A percentile compares a stretch with the other conserved stretches of the same genome.
These are phyloP conservation scores for Poeciliopsis retropinna DNA, from an alignment of 2,113 vertebrate genomes.

Conservation along the genomic window DNA sequence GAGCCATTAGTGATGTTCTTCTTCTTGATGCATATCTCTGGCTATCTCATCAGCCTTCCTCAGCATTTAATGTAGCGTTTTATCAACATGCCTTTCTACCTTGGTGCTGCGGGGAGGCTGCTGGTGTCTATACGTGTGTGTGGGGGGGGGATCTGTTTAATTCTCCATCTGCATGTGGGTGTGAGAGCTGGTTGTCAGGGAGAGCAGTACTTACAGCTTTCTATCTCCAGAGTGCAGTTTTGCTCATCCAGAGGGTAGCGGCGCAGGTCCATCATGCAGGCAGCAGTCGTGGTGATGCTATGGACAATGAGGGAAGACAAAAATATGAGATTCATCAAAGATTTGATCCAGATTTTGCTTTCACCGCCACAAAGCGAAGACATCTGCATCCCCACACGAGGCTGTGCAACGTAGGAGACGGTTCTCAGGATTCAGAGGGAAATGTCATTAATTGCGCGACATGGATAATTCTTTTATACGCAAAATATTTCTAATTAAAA, in stretches of 20 bases:
- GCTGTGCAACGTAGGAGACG: not conserved
- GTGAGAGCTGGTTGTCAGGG: constrained; percentile 67
- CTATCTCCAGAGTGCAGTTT: constrained; percentile 97
- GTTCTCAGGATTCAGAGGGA: not conserved
- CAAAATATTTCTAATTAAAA: not conserved
- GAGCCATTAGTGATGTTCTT: constrained; percentile 78
- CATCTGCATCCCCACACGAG: not conserved
- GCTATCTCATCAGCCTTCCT: constrained; percentile 74
- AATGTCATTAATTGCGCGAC: not conserved
- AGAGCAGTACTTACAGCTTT: constrained; percentile 92
- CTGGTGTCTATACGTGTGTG: constrained; percentile 14
- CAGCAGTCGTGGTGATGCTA: constrained; percentile 97
- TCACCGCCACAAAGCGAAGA: constrained; percentile 16
- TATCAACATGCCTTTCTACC: constrained; percentile 57
- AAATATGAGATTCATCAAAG: constrained; percentile 27
- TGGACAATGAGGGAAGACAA: constrained; percentile 51
- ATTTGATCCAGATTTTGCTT: constrained; percentile 33
- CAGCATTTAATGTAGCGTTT: constrained; percentile 69
- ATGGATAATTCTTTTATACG: not conserved
- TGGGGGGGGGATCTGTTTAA: constrained; percentile 56
- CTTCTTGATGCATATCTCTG: constrained; percentile 69
- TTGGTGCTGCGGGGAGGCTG: constrained; percentile 32
- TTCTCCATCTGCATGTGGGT: constrained; percentile 49
- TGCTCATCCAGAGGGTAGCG: constrained; percentile 96
- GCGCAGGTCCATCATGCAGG: constrained; percentile 98